phyloP scores from a whole-genome alignment of 2,113 vertebrate species.

The Tachycineta bicolor region DNA sequence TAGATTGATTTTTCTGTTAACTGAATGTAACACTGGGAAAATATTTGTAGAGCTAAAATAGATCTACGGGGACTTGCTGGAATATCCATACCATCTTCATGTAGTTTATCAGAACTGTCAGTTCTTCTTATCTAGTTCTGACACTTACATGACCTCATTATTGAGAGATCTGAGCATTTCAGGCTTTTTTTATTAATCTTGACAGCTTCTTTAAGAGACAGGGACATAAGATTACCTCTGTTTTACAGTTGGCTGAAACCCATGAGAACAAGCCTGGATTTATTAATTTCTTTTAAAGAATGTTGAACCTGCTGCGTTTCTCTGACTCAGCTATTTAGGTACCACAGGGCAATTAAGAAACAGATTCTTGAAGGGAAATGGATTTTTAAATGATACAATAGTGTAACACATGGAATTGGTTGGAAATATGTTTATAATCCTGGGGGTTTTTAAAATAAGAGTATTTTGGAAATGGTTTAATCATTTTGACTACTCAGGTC shows the following conservation, averaged over 20 bases:
- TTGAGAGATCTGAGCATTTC: background rate
- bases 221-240: background rate
- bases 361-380: background rate
- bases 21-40: background rate
- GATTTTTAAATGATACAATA: background rate
- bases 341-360: background rate
- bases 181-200: background rate
- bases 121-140: background rate
- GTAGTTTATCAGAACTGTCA: background rate
- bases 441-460: accelerated
- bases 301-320: background rate
- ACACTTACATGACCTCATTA: background rate
- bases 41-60: background rate
- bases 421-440: background rate
- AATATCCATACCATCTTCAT: background rate
- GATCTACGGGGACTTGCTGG: background rate
- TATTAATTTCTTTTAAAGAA: background rate
- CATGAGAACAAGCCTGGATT: background rate
- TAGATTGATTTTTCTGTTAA: background rate
- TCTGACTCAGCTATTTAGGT: background rate
- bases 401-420: background rate
- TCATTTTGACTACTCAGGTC: background rate
- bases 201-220: background rate
- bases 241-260: background rate
- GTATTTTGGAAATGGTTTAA: background rate